Percentiles rank a stretch among this genome's conserved stretches.
Evolutionary conservation across 2,888 invertebrate species (phyloP).

Genomic region (Chrysomela aeneicollis): DNA sequence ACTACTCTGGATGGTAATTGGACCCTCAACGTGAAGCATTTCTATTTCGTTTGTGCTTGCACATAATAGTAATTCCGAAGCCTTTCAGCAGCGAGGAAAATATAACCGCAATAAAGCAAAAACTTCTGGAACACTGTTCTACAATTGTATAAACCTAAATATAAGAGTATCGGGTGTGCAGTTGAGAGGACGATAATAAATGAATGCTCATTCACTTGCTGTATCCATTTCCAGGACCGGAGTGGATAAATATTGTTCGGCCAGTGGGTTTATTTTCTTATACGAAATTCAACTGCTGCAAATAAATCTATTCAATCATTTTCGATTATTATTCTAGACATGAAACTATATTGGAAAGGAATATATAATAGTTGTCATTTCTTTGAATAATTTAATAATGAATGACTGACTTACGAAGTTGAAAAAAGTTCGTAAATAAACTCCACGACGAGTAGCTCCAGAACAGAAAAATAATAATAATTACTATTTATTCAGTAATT

Average conservation of each 20-base stretch:
- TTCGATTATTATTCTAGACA: too few relatives aligned
- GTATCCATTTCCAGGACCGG: background rate
- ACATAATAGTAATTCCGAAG: background rate
- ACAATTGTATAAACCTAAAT: constrained; percentile 50
- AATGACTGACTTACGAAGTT: too few relatives aligned
- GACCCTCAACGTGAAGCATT: background rate
- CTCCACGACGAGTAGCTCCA: too few relatives aligned
- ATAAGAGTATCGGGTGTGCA: constrained; percentile 49
- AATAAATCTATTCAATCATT: too few relatives aligned
- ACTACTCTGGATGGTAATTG: background rate
- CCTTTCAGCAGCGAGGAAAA: constrained; percentile 19
- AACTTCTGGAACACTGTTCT: constrained; percentile 38
- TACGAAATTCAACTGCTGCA: too few relatives aligned
- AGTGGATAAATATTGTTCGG: background rate
- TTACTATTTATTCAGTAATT: too few relatives aligned
- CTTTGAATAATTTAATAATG: too few relatives aligned
- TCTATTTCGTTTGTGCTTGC: background rate
- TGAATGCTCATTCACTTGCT: constrained; percentile 28
- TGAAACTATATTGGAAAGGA: too few relatives aligned
- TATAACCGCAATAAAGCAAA: constrained; percentile 30
- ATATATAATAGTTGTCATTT: too few relatives aligned
- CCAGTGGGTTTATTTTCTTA: too few relatives aligned
- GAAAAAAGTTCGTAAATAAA: too few relatives aligned
- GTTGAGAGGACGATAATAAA: constrained; percentile 51
- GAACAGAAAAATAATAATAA: too few relatives aligned